Evolutionary conservation across 2,797 vertebrate species (phyloP), one percentile per base, ranked within the genome.

Genomic region (Eulemur mongoz): DNA sequence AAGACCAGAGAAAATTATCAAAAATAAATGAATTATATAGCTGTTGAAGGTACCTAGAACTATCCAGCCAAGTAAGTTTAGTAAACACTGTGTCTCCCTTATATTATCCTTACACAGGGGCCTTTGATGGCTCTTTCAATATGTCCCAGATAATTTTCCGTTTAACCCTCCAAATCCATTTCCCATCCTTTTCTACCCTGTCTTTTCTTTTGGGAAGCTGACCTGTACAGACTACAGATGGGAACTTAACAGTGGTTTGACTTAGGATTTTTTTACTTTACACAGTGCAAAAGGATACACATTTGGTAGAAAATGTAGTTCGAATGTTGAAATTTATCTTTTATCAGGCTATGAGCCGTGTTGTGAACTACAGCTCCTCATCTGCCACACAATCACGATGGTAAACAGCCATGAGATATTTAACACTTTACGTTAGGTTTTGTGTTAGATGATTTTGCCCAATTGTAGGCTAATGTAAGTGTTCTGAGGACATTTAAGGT

Each of bases 311-410:
- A 78, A 69, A 78, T 23, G 4, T 54, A 14, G 75, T 15, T 78
- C 4, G n/a, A 35, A 78, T 8, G 22, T 78, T 78, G 45, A 76
- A 50, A n/a, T 76, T 50, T n/a, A 54, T 78, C 20, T 25, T 78
- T 78, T 52, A 13, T 0, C 11, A 25, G 22, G 20, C 4, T 6
- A 54, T 25, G n/a, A 5, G n/a, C 4, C 1, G n/a, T n/a, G 45
- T 30, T 5, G 5, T 10, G 18, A 76, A 18, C 18, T 18, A 1
- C 30, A 22, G 2, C 18, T 76, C 30, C 18, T 18, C 20, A 5
- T 76, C 30, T 6, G 0, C 18, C 30, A 76, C 0, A 1, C 5
- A 23, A 12, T 52, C 73, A 50, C 1, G 2, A 25, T 22, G n/a
- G n/a, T 54, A 78, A 75, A 52, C n/a, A 54, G 13, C 13, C 22